Percentiles rank a stretch among this genome's conserved stretches.
Conservation (phyloP, 2,797 vertebrate species). For the Pantherophis alleghaniensis region DNA sequence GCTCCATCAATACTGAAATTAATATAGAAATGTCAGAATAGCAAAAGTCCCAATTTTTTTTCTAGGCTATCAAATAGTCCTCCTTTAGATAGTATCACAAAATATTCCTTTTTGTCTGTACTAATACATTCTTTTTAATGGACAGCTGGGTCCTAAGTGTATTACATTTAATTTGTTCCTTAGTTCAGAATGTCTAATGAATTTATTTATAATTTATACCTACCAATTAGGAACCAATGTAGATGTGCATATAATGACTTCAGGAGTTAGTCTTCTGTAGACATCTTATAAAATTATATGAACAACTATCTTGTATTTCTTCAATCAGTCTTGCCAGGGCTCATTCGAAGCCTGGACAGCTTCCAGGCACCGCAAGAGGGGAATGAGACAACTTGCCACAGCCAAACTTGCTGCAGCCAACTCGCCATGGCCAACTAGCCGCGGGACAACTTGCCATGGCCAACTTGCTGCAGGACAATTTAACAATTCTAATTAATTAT, state of each 20-base stretch:
- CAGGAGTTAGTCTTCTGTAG: background rate
- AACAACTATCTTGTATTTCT: background rate
- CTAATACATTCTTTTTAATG: background rate
- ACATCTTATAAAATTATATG: background rate
- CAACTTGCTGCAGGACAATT: background rate
- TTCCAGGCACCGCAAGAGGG: background rate
- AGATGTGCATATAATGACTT: background rate
- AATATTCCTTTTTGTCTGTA: background rate
- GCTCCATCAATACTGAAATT: constrained; percentile 86
- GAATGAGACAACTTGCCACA: background rate
- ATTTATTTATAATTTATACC: background rate
- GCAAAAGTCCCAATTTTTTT: constrained; percentile 58
- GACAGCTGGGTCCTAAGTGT: background rate
- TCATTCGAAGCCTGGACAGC: background rate
- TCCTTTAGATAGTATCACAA: background rate
- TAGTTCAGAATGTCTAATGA: background rate
- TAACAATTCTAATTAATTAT: background rate
- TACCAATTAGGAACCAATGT: background rate
- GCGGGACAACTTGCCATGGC: background rate
- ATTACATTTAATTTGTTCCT: background rate
- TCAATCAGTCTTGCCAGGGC: background rate
- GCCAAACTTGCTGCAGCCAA: background rate
- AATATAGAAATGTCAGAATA: constrained; percentile 13
- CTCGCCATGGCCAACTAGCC: background rate
- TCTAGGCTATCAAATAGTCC: background rate